Evolutionary conservation across 2,888 invertebrate species (phyloP).

Genomic region (Lymantria dispar): DNA sequence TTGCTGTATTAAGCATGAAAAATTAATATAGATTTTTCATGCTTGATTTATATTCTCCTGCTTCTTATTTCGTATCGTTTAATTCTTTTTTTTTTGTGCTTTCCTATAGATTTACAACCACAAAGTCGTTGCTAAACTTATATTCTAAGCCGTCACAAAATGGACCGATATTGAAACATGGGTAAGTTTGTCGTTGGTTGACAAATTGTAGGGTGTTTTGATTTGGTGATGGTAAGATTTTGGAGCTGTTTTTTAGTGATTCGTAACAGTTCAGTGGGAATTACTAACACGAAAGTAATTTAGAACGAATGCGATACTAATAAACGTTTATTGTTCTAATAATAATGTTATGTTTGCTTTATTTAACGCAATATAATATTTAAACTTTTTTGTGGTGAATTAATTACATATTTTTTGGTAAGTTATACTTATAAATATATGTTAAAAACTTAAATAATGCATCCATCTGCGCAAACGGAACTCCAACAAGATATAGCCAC

Average conservation of each 20-base stretch:
- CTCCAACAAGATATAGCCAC: too few relatives aligned
- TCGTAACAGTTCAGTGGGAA: background rate
- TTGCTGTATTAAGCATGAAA: background rate
- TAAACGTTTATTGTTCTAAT: background rate
- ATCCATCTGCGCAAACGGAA: too few relatives aligned
- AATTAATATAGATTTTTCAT: background rate
- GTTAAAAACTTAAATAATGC: too few relatives aligned
- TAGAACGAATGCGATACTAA: background rate
- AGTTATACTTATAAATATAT: too few relatives aligned
- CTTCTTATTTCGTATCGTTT: slow-evolving; percentile 37
- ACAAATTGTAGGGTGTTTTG: slow-evolving; percentile 6
- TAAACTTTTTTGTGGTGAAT: too few relatives aligned
- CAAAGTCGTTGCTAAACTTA: slow-evolving; percentile 87
- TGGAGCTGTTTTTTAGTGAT: slow-evolving; percentile 16
- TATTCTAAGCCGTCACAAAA: slow-evolving; percentile 85
- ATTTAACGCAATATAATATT: too few relatives aligned
- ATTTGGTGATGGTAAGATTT: slow-evolving; percentile 13
- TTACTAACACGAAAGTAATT: slow-evolving; percentile 16
- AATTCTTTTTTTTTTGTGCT: slow-evolving; percentile 46
- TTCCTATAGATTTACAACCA: slow-evolving; percentile 85
- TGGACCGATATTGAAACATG: slow-evolving; percentile 85
- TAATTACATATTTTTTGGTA: too few relatives aligned
- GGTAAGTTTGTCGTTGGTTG: slow-evolving; percentile 78
- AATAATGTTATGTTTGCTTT: too few relatives aligned
- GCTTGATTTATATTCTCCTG: slow-evolving; percentile 10